A percentile compares a stretch with the other conserved stretches of the same genome.
These are phyloP conservation scores for Mystacornis crossleyi DNA, from an alignment of 2,113 vertebrate species.

Conservation along the genomic window DNA sequence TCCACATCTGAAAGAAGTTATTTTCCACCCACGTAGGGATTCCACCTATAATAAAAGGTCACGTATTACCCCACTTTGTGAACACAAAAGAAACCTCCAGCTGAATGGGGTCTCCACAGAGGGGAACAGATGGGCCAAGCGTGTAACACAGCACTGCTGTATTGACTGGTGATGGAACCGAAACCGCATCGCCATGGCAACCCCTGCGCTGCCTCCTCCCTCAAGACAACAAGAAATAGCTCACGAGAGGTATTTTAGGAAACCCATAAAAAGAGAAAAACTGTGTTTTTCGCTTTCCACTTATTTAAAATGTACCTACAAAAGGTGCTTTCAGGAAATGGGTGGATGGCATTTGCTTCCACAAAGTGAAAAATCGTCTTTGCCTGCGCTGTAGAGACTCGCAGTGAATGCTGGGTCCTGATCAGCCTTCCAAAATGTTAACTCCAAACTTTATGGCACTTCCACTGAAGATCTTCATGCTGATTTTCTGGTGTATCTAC, in stretches of 20 bases:
- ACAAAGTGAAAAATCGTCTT: not conserved
- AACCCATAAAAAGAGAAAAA: not conserved
- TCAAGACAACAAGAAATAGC: slow-evolving; percentile 34
- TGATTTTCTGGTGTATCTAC: not conserved
- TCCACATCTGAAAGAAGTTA: not conserved
- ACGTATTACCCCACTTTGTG: not conserved
- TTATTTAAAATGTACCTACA: slow-evolving; percentile 23
- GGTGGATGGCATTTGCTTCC: not conserved
- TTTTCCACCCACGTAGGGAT: not conserved
- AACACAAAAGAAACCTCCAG: slow-evolving; percentile 48
- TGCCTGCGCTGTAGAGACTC: not conserved
- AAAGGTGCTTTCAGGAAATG: not conserved
- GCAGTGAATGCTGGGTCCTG: not conserved
- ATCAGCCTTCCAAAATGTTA: not conserved
- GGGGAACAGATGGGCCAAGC: slow-evolving; percentile 58
- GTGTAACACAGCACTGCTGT: not conserved
- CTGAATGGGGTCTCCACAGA: slow-evolving; percentile 41
- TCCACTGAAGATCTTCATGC: not conserved
- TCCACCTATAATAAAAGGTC: not conserved
- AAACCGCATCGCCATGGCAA: slow-evolving; percentile 31
- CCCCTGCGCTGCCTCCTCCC: slow-evolving; percentile 25
- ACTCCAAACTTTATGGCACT: not conserved
- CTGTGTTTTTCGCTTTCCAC: not conserved
- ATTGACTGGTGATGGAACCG: slow-evolving; percentile 54
- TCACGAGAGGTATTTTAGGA: slow-evolving; percentile 59